phyloP scores from a whole-genome alignment of 2,888 invertebrate species.

The Melieria omissa region DNA sequence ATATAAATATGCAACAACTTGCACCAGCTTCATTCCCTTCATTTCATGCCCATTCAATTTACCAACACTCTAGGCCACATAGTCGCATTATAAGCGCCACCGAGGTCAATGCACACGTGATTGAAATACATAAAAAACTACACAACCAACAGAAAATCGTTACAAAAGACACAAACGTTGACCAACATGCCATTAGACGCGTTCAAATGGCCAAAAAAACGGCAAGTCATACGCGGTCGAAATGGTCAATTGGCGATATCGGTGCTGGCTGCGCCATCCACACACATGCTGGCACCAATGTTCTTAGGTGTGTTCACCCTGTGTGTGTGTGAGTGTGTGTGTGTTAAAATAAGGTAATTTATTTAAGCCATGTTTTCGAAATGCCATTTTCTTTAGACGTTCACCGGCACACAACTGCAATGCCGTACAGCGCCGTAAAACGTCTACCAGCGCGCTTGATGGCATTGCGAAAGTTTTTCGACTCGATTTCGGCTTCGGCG shows the following conservation, averaged over 20 bases:
- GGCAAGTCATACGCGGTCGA: neutral
- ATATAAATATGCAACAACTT: too few relatives aligned
- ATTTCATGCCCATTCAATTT: too few relatives aligned
- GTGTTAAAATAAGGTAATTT: constrained; percentile 40
- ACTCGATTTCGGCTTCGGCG: constrained; percentile 49
- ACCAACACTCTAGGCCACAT: too few relatives aligned
- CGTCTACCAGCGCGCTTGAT: neutral
- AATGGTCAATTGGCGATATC: neutral
- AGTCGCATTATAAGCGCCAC: constrained; percentile 16
- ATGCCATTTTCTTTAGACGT: constrained; percentile 22
- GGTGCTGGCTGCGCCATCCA: too few relatives aligned
- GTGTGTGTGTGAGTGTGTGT: constrained; percentile 14
- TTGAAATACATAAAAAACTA: constrained; percentile 39
- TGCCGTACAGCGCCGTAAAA: neutral
- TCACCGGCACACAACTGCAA: neutral
- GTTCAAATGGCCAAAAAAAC: constrained; percentile 21
- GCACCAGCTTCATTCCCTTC: too few relatives aligned
- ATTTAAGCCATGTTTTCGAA: constrained; percentile 42
- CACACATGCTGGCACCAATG: too few relatives aligned
- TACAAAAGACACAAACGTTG: constrained; percentile 4
- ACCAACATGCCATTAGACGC: constrained; percentile 24
- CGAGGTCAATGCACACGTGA: constrained; percentile 46
- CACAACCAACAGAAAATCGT: constrained; percentile 1
- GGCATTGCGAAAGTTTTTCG: constrained; percentile 41
- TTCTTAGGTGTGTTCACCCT: too few relatives aligned